These are phyloP conservation scores for Megalops atlanticus DNA, from an alignment of 2,113 vertebrate species.

Conservation along the genomic window DNA sequence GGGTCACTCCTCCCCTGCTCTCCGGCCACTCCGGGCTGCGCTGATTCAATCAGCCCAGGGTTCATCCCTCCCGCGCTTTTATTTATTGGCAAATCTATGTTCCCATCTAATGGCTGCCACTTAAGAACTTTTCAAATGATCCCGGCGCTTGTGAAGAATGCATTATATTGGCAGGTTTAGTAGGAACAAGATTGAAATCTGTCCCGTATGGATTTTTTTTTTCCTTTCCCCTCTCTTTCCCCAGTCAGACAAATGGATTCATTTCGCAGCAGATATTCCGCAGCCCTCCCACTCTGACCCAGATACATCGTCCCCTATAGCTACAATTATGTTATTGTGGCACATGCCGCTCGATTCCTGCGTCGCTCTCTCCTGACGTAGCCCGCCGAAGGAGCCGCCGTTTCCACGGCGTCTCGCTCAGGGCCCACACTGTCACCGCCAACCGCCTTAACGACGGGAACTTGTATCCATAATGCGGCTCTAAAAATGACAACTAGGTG, in stretches of 20 bases:
- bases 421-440: conserved; percentile 13
- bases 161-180: conserved; percentile 63
- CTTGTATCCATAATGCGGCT: conserved; percentile 33
- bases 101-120: conserved; percentile 55
- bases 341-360: background rate
- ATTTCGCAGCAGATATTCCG: conserved; percentile 14
- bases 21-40: conserved; percentile 34
- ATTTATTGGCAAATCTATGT: conserved; percentile 66
- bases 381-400: conserved; percentile 1
- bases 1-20: conserved; percentile 57
- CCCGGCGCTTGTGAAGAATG: conserved; percentile 53
- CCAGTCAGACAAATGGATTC: conserved; percentile 20
- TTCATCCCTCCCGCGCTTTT: conserved; percentile 66
- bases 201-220: conserved; percentile 64
- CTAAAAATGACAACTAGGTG: conserved; percentile 28
- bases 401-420: background rate
- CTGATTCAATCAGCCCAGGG: conserved; percentile 71
- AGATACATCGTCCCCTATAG: background rate
- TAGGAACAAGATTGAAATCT: conserved; percentile 71
- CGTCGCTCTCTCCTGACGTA: conserved; percentile 21
- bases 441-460: conserved; percentile 12
- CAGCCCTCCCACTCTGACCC: background rate
- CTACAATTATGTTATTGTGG: background rate
- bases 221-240: background rate
- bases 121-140: conserved; percentile 70